These are phyloP conservation scores for Ardeotis arabs DNA, from an alignment of 2,113 vertebrate species.

Conservation along the genomic window DNA sequence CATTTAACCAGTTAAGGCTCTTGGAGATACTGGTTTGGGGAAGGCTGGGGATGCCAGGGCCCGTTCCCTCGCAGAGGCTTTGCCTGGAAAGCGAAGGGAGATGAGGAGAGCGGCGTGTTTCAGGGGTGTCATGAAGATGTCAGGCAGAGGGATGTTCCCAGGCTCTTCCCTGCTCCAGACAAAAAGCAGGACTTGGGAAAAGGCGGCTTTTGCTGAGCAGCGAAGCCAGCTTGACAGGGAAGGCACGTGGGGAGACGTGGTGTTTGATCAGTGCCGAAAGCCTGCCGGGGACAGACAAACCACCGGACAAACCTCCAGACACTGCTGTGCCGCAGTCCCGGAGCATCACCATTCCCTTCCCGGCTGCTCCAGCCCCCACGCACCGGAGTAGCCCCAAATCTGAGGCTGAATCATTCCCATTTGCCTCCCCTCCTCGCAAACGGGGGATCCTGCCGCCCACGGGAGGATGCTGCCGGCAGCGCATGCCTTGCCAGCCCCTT, in stretches of 20 bases:
- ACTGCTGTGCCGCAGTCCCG: neutral
- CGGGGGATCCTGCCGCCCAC: rapidly evolving
- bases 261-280: neutral
- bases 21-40: neutral
- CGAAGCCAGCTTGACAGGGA: neutral
- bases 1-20: neutral
- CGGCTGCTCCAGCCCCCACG: neutral
- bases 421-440: neutral
- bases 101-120: rapidly evolving
- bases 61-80: rapidly evolving
- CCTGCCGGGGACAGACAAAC: neutral
- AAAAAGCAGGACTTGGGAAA: neutral
- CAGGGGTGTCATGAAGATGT: too few relatives aligned
- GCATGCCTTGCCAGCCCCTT: neutral
- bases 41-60: neutral
- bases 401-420: neutral
- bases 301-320: neutral
- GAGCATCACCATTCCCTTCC: rapidly evolving
- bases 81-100: neutral
- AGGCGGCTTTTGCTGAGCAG: neutral
- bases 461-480: neutral
- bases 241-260: neutral
- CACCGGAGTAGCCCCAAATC: neutral
- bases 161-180: neutral
- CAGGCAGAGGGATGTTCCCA: rapidly evolving